Conservation (phyloP, 2,113 vertebrate genomes). For the Mormoops blainvillei region DNA sequence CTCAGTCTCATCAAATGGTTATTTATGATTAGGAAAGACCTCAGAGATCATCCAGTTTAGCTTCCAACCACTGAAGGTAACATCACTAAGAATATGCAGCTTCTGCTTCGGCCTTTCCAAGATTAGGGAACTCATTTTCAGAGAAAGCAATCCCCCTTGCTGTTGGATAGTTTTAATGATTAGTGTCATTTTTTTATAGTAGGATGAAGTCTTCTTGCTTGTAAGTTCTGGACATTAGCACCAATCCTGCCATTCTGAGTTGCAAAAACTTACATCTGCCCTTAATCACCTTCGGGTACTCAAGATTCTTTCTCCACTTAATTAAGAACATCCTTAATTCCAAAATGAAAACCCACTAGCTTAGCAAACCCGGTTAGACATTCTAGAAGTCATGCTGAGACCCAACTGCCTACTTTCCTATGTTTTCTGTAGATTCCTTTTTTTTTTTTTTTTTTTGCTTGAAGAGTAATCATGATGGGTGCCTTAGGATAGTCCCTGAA, state of each 20-base stretch:
- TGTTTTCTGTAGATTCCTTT: background rate
- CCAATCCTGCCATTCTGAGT: background rate
- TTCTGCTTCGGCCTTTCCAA: constrained; percentile 20
- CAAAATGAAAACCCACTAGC: background rate
- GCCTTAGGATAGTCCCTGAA: background rate
- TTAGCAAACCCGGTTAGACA: background rate
- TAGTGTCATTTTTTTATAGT: background rate
- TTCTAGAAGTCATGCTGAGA: background rate
- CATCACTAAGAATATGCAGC: background rate
- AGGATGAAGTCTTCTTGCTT: constrained; percentile 7
- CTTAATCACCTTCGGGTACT: background rate
- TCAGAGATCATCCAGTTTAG: background rate
- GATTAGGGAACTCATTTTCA: background rate
- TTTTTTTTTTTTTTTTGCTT: background rate
- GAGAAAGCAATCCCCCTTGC: background rate
- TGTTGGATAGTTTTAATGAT: background rate
- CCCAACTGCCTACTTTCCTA: background rate
- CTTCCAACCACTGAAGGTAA: background rate
- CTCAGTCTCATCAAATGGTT: background rate
- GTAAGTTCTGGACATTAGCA: background rate
- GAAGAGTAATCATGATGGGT: background rate
- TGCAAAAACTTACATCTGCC: background rate
- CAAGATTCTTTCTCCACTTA: background rate
- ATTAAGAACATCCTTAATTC: background rate
- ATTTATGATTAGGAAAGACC: background rate